Percentiles rank a stretch among this genome's conserved stretches.
Evolutionary conservation across 1,140 invertebrate species (phyloP).

Genomic region (Macrostomum lignano): DNA sequence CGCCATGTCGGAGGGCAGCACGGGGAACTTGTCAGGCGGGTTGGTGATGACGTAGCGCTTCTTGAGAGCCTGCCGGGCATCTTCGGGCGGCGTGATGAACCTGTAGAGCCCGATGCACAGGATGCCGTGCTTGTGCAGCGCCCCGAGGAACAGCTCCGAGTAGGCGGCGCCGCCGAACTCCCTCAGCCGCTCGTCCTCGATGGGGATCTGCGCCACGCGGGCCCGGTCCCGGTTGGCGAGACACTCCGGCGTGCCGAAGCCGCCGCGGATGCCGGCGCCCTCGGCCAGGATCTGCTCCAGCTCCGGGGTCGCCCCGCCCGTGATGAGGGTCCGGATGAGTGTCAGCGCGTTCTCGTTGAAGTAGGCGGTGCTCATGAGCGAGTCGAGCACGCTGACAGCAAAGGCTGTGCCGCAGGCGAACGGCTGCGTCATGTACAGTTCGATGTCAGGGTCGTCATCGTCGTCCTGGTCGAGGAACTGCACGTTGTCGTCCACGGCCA

Average conservation of each 20-base stretch:
- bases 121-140: background rate
- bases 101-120: conserved; percentile 2
- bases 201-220: conserved; percentile 7
- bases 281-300: conserved; percentile 88
- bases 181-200: background rate
- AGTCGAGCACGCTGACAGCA: conserved; percentile 86
- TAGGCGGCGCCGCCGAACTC: background rate
- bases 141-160: background rate
- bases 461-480: conserved; percentile 93
- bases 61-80: too few relatives aligned
- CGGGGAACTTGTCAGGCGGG: conserved; percentile 76
- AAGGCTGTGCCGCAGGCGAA: conserved; percentile 95
- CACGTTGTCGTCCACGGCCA: conserved; percentile 38
- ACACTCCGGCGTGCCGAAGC: too few relatives aligned
- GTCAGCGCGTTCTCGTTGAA: conserved; percentile 35
- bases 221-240: conserved; percentile 7
- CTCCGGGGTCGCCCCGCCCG: conserved; percentile 90
- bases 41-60: conserved; percentile 96
- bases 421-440: conserved; percentile 85
- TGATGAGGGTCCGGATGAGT: conserved; percentile 81
- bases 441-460: conserved; percentile 87
- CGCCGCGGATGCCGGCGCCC: too few relatives aligned
- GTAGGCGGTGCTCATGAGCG: conserved; percentile 79
- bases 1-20: conserved; percentile 84
- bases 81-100: too few relatives aligned